Conservation (phyloP, 1,140 invertebrate genomes). For the Formica exsecta region DNA sequence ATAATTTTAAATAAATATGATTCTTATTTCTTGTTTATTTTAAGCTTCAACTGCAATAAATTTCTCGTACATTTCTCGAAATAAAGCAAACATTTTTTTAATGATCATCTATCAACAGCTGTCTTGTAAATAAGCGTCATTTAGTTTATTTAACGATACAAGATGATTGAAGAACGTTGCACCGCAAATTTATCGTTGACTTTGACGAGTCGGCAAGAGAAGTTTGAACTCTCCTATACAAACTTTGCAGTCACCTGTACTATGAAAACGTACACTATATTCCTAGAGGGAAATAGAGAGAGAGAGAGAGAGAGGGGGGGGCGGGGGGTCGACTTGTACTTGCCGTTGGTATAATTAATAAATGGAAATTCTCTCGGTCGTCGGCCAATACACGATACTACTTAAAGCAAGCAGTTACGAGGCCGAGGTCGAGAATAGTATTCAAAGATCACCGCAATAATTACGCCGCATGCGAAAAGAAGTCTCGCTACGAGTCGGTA, state of each 20-base stretch:
- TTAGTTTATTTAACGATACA: background rate
- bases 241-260: slow-evolving; percentile 8
- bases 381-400: slow-evolving; percentile 7
- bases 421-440: background rate
- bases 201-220: background rate
- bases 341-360: slow-evolving; percentile 58
- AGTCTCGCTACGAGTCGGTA: slow-evolving; percentile 6
- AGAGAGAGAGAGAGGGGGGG: background rate
- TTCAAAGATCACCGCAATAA: background rate
- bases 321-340: background rate
- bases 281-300: slow-evolving; percentile 17
- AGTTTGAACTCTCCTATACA: slow-evolving; percentile 29
- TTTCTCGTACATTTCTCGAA: background rate
- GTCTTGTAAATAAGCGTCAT: background rate
- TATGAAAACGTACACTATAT: background rate
- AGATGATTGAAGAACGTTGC: background rate
- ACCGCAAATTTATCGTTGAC: slow-evolving; percentile 17
- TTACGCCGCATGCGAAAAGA: background rate
- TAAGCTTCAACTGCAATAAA: background rate
- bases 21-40: background rate
- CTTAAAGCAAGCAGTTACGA: slow-evolving; percentile 24
- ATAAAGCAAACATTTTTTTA: background rate
- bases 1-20: background rate
- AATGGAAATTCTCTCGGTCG: slow-evolving; percentile 48
- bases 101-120: background rate